These are phyloP conservation scores for Naso thynnoides DNA, from an alignment of 2,797 vertebrate species.

Conservation along the genomic window DNA sequence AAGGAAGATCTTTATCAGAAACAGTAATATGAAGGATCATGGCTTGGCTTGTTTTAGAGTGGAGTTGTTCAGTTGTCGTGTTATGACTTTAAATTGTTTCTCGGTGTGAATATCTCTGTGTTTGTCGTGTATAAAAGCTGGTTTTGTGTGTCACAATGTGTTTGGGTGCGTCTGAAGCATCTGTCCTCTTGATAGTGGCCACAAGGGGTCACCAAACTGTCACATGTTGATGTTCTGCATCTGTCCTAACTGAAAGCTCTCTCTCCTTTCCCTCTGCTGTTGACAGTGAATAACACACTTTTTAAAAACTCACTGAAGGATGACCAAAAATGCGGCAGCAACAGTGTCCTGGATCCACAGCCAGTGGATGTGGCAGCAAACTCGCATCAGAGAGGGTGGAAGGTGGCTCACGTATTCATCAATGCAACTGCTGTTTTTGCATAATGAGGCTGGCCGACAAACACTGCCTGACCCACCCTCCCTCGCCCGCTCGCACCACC, in stretches of 20 bases:
- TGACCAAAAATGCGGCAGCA: slow-evolving; percentile 60
- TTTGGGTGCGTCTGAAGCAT: neutral
- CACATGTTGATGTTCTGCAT: slow-evolving; percentile 43
- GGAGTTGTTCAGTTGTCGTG: slow-evolving; percentile 34
- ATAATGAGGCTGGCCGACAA: slow-evolving; percentile 56
- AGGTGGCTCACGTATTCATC: slow-evolving; percentile 47
- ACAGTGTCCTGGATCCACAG: slow-evolving; percentile 46
- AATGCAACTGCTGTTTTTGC: slow-evolving; percentile 65
- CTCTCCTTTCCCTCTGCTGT: slow-evolving; percentile 34
- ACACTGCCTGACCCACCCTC: slow-evolving; percentile 43
- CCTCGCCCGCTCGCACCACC: slow-evolving; percentile 65
- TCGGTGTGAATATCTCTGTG: slow-evolving; percentile 10
- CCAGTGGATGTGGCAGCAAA: slow-evolving; percentile 53
- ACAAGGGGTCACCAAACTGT: slow-evolving; percentile 73
- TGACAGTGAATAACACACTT: slow-evolving; percentile 45
- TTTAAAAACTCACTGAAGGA: slow-evolving; percentile 64
- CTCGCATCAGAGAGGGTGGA: slow-evolving; percentile 27
- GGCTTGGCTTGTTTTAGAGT: slow-evolving; percentile 51
- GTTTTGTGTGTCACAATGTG: too few species aligned
- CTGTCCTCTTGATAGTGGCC: slow-evolving; percentile 6
- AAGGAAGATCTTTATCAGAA: slow-evolving; percentile 64
- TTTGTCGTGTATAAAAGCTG: neutral
- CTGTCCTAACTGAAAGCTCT: slow-evolving; percentile 21
- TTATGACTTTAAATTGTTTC: slow-evolving; percentile 53
- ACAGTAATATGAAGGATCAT: slow-evolving; percentile 47